A percentile compares a stretch with the other conserved stretches of the same genome.
Evolutionary conservation across 2,797 vertebrate species (phyloP).

Genomic region (Kryptopterus vitreolus): DNA sequence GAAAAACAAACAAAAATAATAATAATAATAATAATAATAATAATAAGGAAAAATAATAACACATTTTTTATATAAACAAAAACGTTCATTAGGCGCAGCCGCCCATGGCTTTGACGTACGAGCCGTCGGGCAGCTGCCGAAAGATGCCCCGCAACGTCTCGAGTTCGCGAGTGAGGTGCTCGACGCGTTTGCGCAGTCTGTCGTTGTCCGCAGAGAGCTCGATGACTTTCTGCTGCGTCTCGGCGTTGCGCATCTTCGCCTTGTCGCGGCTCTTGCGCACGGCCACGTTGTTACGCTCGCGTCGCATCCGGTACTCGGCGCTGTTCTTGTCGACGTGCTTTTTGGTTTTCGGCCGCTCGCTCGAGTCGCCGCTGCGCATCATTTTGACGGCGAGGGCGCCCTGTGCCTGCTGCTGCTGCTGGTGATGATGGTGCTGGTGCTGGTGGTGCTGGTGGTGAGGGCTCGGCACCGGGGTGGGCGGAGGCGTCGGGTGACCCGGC

Average conservation of each 20-base stretch:
- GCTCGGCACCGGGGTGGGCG: slow-evolving; percentile 92
- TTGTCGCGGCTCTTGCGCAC: slow-evolving; percentile 98
- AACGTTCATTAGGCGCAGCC: slow-evolving; percentile 85
- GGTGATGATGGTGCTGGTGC: slow-evolving; percentile 78
- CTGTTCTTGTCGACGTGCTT: slow-evolving; percentile 94
- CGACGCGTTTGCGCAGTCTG: slow-evolving; percentile 89
- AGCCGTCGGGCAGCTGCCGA: slow-evolving; percentile 91
- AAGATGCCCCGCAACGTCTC: slow-evolving; percentile 95
- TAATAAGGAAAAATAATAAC: not conserved
- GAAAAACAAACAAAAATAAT: not conserved
- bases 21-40: not conserved
- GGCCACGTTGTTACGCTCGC: slow-evolving; percentile 97
- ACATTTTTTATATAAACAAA: too few species aligned
- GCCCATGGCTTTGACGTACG: slow-evolving; percentile 89
- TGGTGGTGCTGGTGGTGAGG: slow-evolving; percentile 82
- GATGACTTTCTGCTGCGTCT: slow-evolving; percentile 96
- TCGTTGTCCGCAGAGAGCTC: slow-evolving; percentile 93
- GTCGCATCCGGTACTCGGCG: slow-evolving; percentile 89
- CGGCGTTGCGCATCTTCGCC: slow-evolving; percentile 94
- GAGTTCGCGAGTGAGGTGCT: slow-evolving; percentile 92
- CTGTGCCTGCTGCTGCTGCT: slow-evolving; percentile 61
- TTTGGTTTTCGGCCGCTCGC: slow-evolving; percentile 81
- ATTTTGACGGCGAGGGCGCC: slow-evolving; percentile 76
- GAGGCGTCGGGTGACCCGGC: slow-evolving; percentile 92
- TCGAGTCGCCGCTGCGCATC: slow-evolving; percentile 69